Base-by-base conservation (phyloP, 2,797 vertebrate species). In the Mormyrus proboscirostris region DNA sequence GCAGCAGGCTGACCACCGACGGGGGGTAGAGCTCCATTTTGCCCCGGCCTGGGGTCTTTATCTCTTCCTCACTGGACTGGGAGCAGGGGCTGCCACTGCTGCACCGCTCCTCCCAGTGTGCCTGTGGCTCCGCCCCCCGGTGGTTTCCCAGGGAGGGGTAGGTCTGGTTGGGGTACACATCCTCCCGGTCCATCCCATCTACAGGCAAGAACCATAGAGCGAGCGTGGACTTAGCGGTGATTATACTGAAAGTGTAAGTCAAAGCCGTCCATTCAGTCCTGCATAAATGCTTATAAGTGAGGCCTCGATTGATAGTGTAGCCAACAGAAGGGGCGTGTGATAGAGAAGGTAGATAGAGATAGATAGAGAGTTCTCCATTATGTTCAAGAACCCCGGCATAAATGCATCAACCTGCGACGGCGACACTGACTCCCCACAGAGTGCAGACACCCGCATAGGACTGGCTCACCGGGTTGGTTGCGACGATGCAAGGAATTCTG, bases 41-140 rank as follows among this genome's bases (percentile, higher is more conserved):
- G 41, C 91, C 92, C 38, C 93, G 95, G 16, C 93, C 95, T 29
- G 93, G 59, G 0, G 91, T 93, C 91, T 96, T 97, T 92, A 94
- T 89, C 44, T 97, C 97, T 0, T 97, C 96, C 0, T 98, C 96
- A 0, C 96, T 98, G 44, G 95, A 96, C 92, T 96, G 95, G 3
- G 97, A 98, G 90, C 95, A 96, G 51, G 96, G 93, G 2, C 97
- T 97, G 22, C 92, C 94, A 22, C 96, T 98, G 94, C 96, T 97
- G 92, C 95, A 96, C 91, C 95, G 90, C 0, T 96, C 95, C 0
- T 96, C 96, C 97, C 96, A 97, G 1, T 92, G 94, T 3, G 93
- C 91, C 73, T 92, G 95, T 1, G 92, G 91, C 87, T 90, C 92
- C 0, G 92, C 90, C 57, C 93, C 92, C 79, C 90, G 94, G 14